Percentiles rank a stretch among this genome's conserved stretches.
Conservation (phyloP, 2,797 vertebrate genomes). For the Molossus alvarezi region DNA sequence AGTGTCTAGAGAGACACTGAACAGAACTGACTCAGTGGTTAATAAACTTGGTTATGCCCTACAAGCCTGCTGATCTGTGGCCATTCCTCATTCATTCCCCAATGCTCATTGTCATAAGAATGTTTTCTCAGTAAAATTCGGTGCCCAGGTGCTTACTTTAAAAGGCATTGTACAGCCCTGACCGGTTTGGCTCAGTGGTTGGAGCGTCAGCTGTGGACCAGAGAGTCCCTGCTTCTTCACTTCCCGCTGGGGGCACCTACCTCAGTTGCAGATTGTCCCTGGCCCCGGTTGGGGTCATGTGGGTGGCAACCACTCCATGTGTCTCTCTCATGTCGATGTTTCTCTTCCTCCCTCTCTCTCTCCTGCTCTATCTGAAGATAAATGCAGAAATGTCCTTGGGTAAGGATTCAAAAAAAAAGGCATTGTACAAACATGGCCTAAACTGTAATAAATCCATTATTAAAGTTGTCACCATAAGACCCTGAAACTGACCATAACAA, state of each 20-base stretch:
- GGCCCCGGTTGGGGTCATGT: no score
- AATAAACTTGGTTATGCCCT: slow-evolving; percentile 51
- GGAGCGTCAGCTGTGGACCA: no score
- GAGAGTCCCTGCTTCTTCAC: no score
- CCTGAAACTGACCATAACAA: slow-evolving; percentile 67
- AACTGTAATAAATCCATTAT: slow-evolving; percentile 66
- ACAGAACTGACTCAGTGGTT: slow-evolving; percentile 55
- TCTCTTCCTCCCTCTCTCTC: no score
- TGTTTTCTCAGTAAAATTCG: slow-evolving; percentile 60
- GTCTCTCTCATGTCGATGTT: no score
- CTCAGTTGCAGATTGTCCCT: no score
- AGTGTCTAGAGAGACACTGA: slow-evolving; percentile 42
- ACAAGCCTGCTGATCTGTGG: background rate
- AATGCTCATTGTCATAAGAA: slow-evolving; percentile 54
- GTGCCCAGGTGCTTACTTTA: slow-evolving; percentile 25
- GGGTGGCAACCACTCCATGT: no score
- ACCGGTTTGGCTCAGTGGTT: no score
- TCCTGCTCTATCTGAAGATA: no score
- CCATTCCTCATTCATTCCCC: slow-evolving; percentile 58
- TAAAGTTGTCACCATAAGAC: slow-evolving; percentile 59
- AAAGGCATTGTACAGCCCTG: slow-evolving; percentile 31
- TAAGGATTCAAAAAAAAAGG: no score
- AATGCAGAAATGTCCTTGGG: no score
- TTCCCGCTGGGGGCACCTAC: no score
- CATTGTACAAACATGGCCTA: background rate